Conservation (phyloP, 1,140 invertebrate species). For the Mya arenaria region DNA sequence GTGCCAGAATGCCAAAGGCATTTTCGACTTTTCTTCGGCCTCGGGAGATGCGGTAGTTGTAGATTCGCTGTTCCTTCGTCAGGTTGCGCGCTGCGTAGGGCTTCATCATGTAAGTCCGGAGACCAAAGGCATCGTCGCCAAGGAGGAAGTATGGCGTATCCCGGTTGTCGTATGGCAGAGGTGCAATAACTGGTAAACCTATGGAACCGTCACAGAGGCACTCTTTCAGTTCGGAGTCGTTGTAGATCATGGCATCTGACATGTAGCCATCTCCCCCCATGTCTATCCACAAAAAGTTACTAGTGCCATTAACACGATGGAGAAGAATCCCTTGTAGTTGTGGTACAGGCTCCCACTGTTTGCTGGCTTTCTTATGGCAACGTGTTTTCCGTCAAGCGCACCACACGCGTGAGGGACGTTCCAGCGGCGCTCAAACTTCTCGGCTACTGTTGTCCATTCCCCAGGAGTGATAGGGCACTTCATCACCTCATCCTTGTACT, state of each 20-base stretch:
- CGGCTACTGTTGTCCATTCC: conserved; percentile 38
- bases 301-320: conserved; percentile 15
- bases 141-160: conserved; percentile 60
- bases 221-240: not conserved
- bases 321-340: no score
- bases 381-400: conserved; percentile 51
- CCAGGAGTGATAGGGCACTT: conserved; percentile 41
- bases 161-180: not conserved
- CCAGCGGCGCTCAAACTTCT: conserved; percentile 17
- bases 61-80: conserved; percentile 58
- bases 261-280: conserved; percentile 18
- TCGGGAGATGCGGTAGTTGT: conserved; percentile 77
- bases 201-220: not conserved
- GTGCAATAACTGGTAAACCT: no score
- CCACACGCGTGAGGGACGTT: conserved; percentile 53
- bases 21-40: conserved; percentile 76
- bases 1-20: conserved; percentile 19
- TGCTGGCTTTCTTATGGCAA: conserved; percentile 25
- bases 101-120: conserved; percentile 61
- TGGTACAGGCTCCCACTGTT: conserved; percentile 24
- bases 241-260: conserved; percentile 25
- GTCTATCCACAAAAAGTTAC: conserved; percentile 20
- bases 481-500: conserved; percentile 35
- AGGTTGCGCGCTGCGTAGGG: conserved; percentile 64
- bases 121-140: conserved; percentile 69